Evolutionary conservation across 2,113 vertebrate species (phyloP).

Genomic region (Aspiorhynchus laticeps): DNA sequence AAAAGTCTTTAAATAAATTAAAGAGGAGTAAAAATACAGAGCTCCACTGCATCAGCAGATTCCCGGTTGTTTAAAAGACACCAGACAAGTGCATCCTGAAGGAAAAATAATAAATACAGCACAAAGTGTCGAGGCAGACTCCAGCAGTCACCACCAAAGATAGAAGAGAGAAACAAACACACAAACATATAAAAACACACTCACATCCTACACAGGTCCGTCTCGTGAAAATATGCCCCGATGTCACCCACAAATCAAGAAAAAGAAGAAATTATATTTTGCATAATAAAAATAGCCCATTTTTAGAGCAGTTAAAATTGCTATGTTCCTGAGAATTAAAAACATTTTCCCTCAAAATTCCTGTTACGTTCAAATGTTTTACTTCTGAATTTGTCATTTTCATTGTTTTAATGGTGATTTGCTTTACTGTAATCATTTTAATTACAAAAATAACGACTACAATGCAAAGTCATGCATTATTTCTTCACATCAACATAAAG

Average conservation of each 20-base stretch:
- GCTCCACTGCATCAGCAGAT: conserved; percentile 51
- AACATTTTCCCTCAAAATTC: neutral
- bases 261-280: neutral
- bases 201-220: neutral
- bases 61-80: conserved; percentile 51
- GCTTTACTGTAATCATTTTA: neutral
- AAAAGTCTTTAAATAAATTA: conserved; percentile 81
- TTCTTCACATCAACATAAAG: neutral
- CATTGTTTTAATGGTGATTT: no score
- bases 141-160: neutral
- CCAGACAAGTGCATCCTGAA: conserved; percentile 35
- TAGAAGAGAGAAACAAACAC: conserved; percentile 5
- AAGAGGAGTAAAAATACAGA: conserved; percentile 63
- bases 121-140: conserved; percentile 41
- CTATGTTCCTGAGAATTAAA: neutral
- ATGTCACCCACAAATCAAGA: neutral
- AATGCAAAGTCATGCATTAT: neutral
- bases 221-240: neutral
- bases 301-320: neutral
- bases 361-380: neutral
- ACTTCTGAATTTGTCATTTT: no score
- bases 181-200: neutral
- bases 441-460: neutral
- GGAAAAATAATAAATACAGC: conserved; percentile 57
- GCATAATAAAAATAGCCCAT: neutral